A percentile compares a stretch with the other conserved stretches of the same genome.
These are phyloP conservation scores for Idaea straminata DNA, from an alignment of 2,888 invertebrate genomes.

Conservation along the genomic window DNA sequence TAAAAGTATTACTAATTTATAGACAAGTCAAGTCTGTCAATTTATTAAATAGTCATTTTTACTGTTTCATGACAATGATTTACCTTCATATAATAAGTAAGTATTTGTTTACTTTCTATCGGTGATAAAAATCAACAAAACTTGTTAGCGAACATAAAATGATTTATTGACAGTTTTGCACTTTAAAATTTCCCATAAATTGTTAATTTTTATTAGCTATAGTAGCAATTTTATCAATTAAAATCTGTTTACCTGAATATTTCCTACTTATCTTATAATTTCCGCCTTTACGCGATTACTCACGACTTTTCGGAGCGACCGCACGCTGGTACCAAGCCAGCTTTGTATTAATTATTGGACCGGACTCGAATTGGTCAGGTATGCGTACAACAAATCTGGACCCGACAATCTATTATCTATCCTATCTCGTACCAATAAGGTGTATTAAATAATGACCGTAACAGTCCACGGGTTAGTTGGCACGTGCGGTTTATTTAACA, in stretches of 20 bases:
- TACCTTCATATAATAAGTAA: too few species aligned
- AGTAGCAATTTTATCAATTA: neutral
- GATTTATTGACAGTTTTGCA: too few species aligned
- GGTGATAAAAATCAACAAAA: too few species aligned
- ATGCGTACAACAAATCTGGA: conserved; percentile 20
- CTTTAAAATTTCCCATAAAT: neutral
- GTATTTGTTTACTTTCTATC: too few species aligned
- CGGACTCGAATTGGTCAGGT: conserved; percentile 29
- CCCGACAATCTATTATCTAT: conserved; percentile 5
- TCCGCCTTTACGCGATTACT: conserved; percentile 14
- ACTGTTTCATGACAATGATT: too few species aligned
- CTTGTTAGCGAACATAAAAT: too few species aligned
- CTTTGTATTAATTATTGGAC: conserved; percentile 33
- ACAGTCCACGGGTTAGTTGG: conserved; percentile 7
- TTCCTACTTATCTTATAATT: neutral
- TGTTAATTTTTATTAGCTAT: neutral
- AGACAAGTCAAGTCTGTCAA: too few species aligned
- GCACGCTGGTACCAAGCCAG: conserved; percentile 22
- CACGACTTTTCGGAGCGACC: conserved; percentile 11
- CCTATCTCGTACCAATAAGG: conserved; percentile 1
- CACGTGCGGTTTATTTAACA: conserved; percentile 31
- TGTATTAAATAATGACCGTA: neutral
- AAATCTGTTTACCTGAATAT: conserved; percentile 1
- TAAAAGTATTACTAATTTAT: too few species aligned
- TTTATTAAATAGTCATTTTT: too few species aligned